Percentiles rank a stretch among this genome's conserved stretches.
These are phyloP conservation scores for Helleia helle DNA, from an alignment of 2,888 invertebrate species.

Conservation along the genomic window DNA sequence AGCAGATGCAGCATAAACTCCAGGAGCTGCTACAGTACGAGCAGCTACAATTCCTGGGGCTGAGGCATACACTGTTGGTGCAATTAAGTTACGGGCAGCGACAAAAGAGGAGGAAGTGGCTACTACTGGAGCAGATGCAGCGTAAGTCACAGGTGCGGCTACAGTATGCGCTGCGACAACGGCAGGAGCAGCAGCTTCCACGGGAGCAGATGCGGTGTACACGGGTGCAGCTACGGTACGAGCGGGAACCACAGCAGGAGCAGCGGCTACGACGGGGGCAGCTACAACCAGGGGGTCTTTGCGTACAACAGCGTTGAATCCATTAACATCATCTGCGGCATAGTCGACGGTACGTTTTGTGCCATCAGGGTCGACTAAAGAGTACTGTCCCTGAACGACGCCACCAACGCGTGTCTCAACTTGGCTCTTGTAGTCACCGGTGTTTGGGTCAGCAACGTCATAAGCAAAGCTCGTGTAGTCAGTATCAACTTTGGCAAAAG, in stretches of 20 bases:
- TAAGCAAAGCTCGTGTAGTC: constrained; percentile 71
- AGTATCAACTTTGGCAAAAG: constrained; percentile 66
- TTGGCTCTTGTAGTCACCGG: constrained; percentile 74
- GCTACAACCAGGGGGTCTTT: constrained; percentile 59
- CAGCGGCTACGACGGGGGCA: constrained; percentile 37
- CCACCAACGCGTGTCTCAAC: constrained; percentile 70
- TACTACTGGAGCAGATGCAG: constrained; percentile 25
- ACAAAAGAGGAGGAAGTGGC: constrained; percentile 19
- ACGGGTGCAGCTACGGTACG: constrained; percentile 22
- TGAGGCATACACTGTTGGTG: constrained; percentile 24
- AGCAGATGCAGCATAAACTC: constrained; percentile 13
- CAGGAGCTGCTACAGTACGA: constrained; percentile 24
- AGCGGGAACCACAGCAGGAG: constrained; percentile 32
- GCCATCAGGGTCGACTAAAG: constrained; percentile 69
- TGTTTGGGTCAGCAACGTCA: constrained; percentile 71
- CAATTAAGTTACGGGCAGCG: constrained; percentile 24
- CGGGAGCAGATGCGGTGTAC: constrained; percentile 18
- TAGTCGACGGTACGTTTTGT: constrained; percentile 73
- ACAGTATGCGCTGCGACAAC: constrained; percentile 19
- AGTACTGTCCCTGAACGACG: constrained; percentile 70
- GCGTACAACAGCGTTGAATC: constrained; percentile 74
- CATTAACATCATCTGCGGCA: constrained; percentile 70
- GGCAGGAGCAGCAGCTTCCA: constrained; percentile 24
- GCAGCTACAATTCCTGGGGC: constrained; percentile 21
- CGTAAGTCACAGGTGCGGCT: constrained; percentile 21